A percentile compares a stretch with the other conserved stretches of the same genome.
These are phyloP conservation scores for Erpobdella octoculata DNA, from an alignment of 2,888 invertebrate genomes.

Conservation along the genomic window DNA sequence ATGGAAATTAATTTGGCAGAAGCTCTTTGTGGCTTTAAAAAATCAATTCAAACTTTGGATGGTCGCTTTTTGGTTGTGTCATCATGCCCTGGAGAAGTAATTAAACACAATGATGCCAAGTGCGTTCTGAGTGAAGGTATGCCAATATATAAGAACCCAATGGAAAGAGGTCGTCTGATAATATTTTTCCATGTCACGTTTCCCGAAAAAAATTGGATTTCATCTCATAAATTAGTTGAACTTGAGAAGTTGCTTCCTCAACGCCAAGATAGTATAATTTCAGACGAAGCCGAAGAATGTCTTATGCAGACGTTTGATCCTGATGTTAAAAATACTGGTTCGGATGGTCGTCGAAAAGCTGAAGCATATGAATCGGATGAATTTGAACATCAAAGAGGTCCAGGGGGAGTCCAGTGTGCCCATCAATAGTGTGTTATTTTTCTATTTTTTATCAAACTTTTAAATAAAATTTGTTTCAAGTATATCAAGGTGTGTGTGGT, in stretches of 20 bases:
- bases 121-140: conserved; percentile 86
- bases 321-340: conserved; percentile 54
- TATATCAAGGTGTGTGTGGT: no score
- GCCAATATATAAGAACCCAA: conserved; percentile 88
- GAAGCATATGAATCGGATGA: conserved; percentile 43
- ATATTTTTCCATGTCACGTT: conserved; percentile 86
- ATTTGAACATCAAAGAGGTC: conserved; percentile 36
- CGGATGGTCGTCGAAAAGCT: conserved; percentile 24
- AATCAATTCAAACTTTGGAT: conserved; percentile 78
- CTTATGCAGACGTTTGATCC: conserved; percentile 69
- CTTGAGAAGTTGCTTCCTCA: conserved; percentile 46
- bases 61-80: conserved; percentile 73
- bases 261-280: conserved; percentile 61
- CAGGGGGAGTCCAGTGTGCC: conserved; percentile 31
- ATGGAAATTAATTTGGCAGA: conserved; percentile 82
- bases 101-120: conserved; percentile 80
- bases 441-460: no score
- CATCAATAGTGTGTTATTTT: conserved; percentile 17
- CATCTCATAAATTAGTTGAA: conserved; percentile 59
- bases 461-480: no score
- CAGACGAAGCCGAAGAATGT: conserved; percentile 68
- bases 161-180: conserved; percentile 80
- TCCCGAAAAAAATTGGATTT: conserved; percentile 61
- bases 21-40: conserved; percentile 88
- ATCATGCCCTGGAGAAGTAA: conserved; percentile 77